Conservation (phyloP, 2,888 invertebrate genomes). For the Hymenopus coronatus region DNA sequence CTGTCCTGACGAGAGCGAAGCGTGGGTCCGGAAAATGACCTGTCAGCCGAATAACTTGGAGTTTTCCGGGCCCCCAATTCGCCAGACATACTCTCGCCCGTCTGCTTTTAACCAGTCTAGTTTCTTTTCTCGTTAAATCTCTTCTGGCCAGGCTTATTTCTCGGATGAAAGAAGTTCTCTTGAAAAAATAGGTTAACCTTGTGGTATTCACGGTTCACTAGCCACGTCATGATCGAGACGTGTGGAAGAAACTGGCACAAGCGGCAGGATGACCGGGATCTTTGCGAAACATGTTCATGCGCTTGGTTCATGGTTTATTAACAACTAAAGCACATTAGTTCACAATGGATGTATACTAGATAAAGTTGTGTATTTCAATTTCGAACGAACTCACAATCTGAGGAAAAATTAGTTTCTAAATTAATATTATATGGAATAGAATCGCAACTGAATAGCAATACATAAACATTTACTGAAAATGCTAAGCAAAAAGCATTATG, state of each 20-base stretch:
- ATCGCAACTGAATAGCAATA: not conserved
- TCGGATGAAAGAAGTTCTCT: not conserved
- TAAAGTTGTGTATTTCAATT: too few species aligned
- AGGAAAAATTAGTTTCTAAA: not conserved
- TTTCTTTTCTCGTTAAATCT: not conserved
- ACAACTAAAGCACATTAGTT: not conserved
- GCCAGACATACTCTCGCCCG: not conserved
- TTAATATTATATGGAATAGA: not conserved
- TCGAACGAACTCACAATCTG: not conserved
- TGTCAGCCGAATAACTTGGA: conserved; percentile 17
- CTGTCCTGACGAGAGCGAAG: not conserved
- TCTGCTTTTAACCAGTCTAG: not conserved
- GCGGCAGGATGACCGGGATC: not conserved
- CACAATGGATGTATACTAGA: not conserved
- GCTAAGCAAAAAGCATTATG: too few species aligned
- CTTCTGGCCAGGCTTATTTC: not conserved
- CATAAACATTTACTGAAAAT: not conserved
- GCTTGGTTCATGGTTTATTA: not conserved
- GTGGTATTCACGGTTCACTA: not conserved
- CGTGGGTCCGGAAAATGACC: conserved; percentile 24
- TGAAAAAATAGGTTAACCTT: not conserved
- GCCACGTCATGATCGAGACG: not conserved
- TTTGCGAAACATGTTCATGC: not conserved
- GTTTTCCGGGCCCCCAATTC: not conserved
- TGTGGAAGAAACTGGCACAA: not conserved